These are phyloP conservation scores for Semotilus atromaculatus DNA, from an alignment of 2,797 vertebrate genomes.

Conservation along the genomic window DNA sequence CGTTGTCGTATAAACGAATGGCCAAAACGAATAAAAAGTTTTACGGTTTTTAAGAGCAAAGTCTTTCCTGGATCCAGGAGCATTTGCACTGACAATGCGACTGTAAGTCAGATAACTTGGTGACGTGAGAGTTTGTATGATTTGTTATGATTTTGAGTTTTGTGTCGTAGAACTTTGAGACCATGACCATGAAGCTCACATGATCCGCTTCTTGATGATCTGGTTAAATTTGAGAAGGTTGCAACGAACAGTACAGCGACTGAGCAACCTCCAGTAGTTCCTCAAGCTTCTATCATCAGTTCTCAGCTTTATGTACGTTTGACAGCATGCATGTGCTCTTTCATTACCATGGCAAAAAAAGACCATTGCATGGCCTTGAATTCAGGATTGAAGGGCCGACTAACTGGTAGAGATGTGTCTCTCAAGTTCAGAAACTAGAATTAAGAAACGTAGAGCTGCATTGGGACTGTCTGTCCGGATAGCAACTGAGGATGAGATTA, in stretches of 20 bases:
- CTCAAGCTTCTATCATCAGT: not conserved
- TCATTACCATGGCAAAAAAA: not conserved
- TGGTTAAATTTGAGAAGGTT: not conserved
- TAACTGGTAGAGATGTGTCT: not conserved
- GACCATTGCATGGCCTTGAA: not conserved
- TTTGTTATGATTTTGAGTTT: not conserved
- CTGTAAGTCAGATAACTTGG: not conserved
- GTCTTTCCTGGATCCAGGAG: conserved; percentile 46
- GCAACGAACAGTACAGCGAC: not conserved
- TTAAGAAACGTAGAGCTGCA: not conserved
- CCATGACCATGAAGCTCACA: not conserved
- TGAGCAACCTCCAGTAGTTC: not conserved
- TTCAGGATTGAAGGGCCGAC: not conserved
- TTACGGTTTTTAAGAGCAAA: conserved; percentile 58
- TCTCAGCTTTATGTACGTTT: not conserved
- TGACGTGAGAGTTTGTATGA: not conserved
- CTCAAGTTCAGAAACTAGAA: not conserved
- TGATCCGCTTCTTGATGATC: not conserved
- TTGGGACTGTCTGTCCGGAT: not conserved
- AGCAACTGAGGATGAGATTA: not conserved
- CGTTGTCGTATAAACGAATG: too few relatives aligned
- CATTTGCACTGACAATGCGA: not conserved
- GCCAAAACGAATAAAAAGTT: too few relatives aligned
- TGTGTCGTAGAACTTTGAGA: not conserved
- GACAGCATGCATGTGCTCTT: not conserved